These are phyloP conservation scores for Panurus biarmicus DNA, from an alignment of 2,113 vertebrate species.

Conservation along the genomic window DNA sequence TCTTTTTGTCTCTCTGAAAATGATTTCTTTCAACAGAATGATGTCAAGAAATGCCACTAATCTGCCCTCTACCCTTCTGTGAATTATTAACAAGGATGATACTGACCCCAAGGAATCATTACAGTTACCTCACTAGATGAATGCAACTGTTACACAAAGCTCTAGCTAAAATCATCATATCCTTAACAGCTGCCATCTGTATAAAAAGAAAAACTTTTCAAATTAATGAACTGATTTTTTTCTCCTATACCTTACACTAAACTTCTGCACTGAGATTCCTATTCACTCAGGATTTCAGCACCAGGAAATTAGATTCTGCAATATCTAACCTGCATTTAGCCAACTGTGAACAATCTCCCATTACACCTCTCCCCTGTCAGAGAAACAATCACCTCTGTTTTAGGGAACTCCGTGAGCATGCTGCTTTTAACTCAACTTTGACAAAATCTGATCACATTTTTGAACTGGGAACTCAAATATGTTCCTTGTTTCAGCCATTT, in stretches of 20 bases:
- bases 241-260: background rate
- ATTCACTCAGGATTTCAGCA: background rate
- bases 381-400: background rate
- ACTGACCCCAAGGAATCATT: background rate
- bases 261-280: background rate
- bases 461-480: background rate
- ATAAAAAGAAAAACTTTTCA: background rate
- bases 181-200: background rate
- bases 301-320: background rate
- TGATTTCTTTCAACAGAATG: background rate
- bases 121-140: background rate
- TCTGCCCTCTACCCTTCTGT: background rate
- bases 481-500: background rate
- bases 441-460: background rate
- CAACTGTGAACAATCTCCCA: background rate
- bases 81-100: background rate
- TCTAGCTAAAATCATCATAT: background rate
- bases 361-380: background rate
- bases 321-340: background rate
- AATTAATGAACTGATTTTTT: background rate
- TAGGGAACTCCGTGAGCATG: fast-evolving
- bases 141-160: background rate
- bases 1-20: background rate
- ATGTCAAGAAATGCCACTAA: background rate
- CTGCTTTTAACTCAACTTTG: background rate